phyloP scores from a whole-genome alignment of 2,888 invertebrate genomes.

The Calephelis perditalis region DNA sequence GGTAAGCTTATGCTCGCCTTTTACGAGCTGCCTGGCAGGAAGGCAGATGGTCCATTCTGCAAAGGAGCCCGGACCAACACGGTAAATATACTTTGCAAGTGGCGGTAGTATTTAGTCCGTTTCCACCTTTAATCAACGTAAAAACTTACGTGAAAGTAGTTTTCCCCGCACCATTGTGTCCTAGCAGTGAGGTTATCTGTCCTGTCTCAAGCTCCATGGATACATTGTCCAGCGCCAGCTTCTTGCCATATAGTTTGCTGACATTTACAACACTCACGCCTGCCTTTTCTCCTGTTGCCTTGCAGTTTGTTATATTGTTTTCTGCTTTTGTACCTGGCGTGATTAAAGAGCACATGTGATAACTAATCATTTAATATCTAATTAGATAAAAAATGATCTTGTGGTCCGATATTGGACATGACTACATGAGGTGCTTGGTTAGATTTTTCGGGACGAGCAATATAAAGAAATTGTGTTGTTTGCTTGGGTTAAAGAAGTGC shows the following conservation, averaged over 20 bases:
- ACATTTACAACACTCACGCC: constrained; percentile 88
- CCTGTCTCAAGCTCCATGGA: constrained; percentile 88
- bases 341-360: too few relatives aligned
- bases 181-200: constrained; percentile 91
- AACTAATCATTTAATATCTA: background rate
- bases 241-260: constrained; percentile 81
- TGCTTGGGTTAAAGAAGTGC: too few relatives aligned
- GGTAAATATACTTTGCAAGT: background rate
- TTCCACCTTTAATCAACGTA: too few relatives aligned
- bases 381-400: background rate
- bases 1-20: too few relatives aligned
- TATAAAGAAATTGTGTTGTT: too few relatives aligned
- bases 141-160: constrained; percentile 91
- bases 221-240: constrained; percentile 85
- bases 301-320: constrained; percentile 45
- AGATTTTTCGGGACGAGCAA: too few relatives aligned
- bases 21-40: too few relatives aligned
- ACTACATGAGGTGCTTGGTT: too few relatives aligned
- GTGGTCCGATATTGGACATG: too few relatives aligned
- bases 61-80: too few relatives aligned
- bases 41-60: too few relatives aligned
- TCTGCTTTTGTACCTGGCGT: constrained; percentile 49
- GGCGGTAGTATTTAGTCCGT: too few relatives aligned
- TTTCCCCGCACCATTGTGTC: constrained; percentile 95
- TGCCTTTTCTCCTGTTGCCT: constrained; percentile 59